Evolutionary conservation across 23 tunicate genomes (phyloP), one percentile per base, ranked within the genome.

Genomic region (Styela clava): DNA sequence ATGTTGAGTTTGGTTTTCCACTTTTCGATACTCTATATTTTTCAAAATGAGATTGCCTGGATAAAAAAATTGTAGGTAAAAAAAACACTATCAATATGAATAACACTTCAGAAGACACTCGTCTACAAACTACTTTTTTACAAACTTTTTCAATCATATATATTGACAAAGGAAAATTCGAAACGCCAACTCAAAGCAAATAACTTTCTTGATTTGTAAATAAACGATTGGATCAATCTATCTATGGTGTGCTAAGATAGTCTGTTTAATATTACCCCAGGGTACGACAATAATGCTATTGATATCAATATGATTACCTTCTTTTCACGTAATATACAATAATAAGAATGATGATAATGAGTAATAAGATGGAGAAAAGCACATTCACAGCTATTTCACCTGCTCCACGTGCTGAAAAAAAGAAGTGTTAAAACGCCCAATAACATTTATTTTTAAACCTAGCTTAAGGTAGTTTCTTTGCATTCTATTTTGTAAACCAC

Each of bases 381-480:
- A 92, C 97, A 74, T 86, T 92, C 1, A 91, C 97, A 3, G 97
- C 97, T 30, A 92, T 87, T 79, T 92, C 97, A n/a, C 97, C 97
- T 21, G 86, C 32, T 63, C 44, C 69, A 2, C 34, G 61, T 28
- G 69, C 69, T 77, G n/a, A 24, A 7, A 61, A 77, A 9, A 26
- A 24, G 78, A 22, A 24, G 52, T 16, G 25, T 3, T 44, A 44
- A 12, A 44, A 44, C 7, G 12, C 12, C 3, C 5, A 65, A 5
- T 5, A 7, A 28, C 7, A 5, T 65, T 65, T 65, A 3, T 5
- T 28, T 25, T n/a, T n/a, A n/a, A n/a, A 69, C 20, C 74, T 69
- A 23, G n/a, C 24, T 22, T 69, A 69, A 23, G n/a, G n/a, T 69
- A 22, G 19, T 25, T 21, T 22, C 1, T 23, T 61, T 61, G n/a